These are phyloP conservation scores for Orthosia gothica DNA, from an alignment of 2,888 invertebrate species.

Conservation along the genomic window DNA sequence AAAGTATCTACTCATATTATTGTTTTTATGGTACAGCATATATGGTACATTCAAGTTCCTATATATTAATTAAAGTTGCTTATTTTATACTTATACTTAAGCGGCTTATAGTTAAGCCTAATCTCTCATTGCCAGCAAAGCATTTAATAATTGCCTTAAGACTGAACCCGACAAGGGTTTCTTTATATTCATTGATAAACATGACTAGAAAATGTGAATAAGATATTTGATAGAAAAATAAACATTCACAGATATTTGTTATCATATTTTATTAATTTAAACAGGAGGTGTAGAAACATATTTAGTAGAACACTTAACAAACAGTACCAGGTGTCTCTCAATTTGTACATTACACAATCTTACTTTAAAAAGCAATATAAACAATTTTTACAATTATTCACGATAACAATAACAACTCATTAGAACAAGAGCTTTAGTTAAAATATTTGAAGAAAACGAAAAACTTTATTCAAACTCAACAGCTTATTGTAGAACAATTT, in stretches of 20 bases:
- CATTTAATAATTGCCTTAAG: slow-evolving; percentile 47
- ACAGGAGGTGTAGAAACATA: slow-evolving; percentile 44
- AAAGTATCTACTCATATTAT: slow-evolving; percentile 74
- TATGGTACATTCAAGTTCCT: slow-evolving; percentile 64
- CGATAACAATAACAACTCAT: slow-evolving; percentile 40
- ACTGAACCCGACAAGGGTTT: slow-evolving; percentile 19
- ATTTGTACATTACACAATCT: slow-evolving; percentile 38
- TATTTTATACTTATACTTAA: slow-evolving; percentile 66
- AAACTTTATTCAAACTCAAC: slow-evolving; percentile 20
- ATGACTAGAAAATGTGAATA: slow-evolving; percentile 66
- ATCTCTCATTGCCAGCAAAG: slow-evolving; percentile 70
- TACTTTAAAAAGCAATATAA: slow-evolving; percentile 23
- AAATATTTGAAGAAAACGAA: slow-evolving; percentile 10
- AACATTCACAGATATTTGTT: slow-evolving; percentile 35
- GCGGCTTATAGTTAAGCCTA: slow-evolving; percentile 66
- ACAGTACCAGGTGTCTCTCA: slow-evolving; percentile 25
- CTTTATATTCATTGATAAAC: slow-evolving; percentile 48
- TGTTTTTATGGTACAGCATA: slow-evolving; percentile 80
- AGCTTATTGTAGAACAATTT: slow-evolving; percentile 45
- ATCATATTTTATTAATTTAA: slow-evolving; percentile 45
- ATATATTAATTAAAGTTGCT: slow-evolving; percentile 60
- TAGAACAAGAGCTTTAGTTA: slow-evolving; percentile 11
- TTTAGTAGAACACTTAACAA: slow-evolving; percentile 28
- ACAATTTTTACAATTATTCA: slow-evolving; percentile 26
- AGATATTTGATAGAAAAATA: slow-evolving; percentile 50